These are phyloP conservation scores for Sphenopsis melanotis DNA, from an alignment of 2,797 vertebrate species.

Conservation along the genomic window DNA sequence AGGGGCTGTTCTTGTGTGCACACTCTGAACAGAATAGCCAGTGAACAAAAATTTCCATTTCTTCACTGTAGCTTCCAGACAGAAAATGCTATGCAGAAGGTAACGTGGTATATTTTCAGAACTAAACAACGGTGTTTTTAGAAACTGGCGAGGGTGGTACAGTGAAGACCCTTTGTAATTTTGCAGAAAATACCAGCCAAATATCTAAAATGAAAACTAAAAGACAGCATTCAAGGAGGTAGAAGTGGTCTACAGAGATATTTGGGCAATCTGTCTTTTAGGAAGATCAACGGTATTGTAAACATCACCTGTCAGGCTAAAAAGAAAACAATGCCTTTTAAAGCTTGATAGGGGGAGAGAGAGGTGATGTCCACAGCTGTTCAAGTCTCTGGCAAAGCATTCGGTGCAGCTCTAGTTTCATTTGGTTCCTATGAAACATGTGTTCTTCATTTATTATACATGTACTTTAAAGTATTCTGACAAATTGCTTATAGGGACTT, in stretches of 20 bases:
- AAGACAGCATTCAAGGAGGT: background rate
- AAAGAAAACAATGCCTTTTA: constrained; percentile 48
- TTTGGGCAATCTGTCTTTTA: background rate
- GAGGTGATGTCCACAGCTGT: constrained; percentile 67
- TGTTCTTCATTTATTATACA: constrained; percentile 74
- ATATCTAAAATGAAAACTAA: background rate
- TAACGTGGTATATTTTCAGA: background rate
- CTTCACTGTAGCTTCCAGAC: background rate
- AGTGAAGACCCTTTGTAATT: background rate
- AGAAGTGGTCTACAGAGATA: background rate
- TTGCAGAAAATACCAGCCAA: background rate
- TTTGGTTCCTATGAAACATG: constrained; percentile 67
- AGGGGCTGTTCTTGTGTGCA: fast-evolving
- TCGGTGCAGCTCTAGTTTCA: constrained; percentile 68
- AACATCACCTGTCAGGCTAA: constrained; percentile 59
- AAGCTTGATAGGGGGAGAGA: constrained; percentile 26
- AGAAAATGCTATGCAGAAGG: background rate
- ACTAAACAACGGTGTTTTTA: background rate
- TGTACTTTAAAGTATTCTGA: constrained; percentile 64
- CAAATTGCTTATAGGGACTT: constrained; percentile 64
- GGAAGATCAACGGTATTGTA: background rate
- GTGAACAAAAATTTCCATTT: background rate
- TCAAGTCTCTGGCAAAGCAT: constrained; percentile 63
- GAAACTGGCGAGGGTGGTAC: background rate
- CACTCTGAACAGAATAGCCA: background rate